Evolutionary conservation across 1,140 invertebrate genomes (phyloP).

Genomic region (Pseudomyrmex concolor): DNA sequence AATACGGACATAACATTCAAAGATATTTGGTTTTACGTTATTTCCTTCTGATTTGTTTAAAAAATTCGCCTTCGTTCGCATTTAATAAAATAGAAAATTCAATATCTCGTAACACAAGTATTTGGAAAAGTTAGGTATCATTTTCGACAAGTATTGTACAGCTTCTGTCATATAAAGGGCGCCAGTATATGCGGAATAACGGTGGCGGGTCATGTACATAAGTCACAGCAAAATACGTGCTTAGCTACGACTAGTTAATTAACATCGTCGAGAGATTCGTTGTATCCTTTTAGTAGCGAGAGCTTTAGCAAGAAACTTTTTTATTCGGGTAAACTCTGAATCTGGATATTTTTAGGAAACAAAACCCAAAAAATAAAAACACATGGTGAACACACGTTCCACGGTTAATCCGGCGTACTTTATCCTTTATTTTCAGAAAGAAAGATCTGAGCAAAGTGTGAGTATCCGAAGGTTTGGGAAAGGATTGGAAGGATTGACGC

Average conservation of each 20-base stretch:
- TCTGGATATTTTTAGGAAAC: slow-evolving; percentile 63
- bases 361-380: background rate
- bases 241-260: slow-evolving; percentile 21
- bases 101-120: background rate
- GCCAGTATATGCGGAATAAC: slow-evolving; percentile 25
- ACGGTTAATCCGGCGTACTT: slow-evolving; percentile 74
- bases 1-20: background rate
- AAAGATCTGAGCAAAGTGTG: slow-evolving; percentile 82
- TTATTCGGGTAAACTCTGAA: background rate
- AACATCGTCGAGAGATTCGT: background rate
- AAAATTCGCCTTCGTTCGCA: background rate
- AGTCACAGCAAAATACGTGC: slow-evolving; percentile 10
- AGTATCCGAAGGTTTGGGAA: slow-evolving; percentile 79
- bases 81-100: background rate
- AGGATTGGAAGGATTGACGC: slow-evolving; percentile 74
- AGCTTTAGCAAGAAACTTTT: background rate
- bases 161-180: slow-evolving; percentile 31
- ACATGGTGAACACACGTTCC: slow-evolving; percentile 11
- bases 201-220: slow-evolving; percentile 61
- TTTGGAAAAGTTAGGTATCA: background rate
- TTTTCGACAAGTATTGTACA: background rate
- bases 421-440: slow-evolving; percentile 84
- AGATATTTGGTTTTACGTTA: background rate
- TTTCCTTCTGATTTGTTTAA: background rate
- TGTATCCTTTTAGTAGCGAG: background rate